Conservation (phyloP, 2,797 vertebrate species). For the Malurus splendens region DNA sequence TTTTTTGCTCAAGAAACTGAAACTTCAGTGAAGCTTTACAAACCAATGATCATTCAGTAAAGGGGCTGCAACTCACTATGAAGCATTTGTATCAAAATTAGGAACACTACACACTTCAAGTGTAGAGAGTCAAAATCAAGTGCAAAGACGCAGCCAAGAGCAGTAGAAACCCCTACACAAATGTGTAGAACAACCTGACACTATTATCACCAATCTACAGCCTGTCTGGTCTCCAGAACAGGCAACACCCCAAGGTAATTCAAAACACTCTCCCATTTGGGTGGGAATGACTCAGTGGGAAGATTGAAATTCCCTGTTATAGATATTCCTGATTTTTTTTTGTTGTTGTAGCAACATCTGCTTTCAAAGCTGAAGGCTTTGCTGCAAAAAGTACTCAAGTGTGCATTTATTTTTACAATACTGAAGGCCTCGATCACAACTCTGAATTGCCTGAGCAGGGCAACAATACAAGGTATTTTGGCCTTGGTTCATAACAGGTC, state of each 20-base stretch:
- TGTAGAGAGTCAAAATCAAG: neutral
- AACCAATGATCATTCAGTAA: neutral
- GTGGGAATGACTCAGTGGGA: neutral
- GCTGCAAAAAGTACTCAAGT: neutral
- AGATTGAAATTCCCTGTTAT: neutral
- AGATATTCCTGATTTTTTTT: neutral
- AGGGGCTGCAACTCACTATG: neutral
- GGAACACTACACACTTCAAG: neutral
- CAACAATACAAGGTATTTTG: neutral
- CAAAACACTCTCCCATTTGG: neutral
- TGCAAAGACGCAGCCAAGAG: neutral
- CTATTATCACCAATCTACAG: neutral
- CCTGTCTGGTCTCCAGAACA: neutral
- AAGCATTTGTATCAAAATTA: neutral
- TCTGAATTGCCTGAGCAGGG: neutral
- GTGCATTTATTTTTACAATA: neutral
- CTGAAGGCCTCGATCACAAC: neutral
- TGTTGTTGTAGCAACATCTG: neutral
- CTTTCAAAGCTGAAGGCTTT: neutral
- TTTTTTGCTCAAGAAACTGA: neutral
- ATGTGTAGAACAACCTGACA: neutral
- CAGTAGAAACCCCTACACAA: accelerated
- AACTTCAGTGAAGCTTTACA: neutral
- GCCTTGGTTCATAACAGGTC: neutral
- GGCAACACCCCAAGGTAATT: neutral